phyloP scores from a whole-genome alignment of 2,888 invertebrate genomes.

The Xylophagus ater region DNA sequence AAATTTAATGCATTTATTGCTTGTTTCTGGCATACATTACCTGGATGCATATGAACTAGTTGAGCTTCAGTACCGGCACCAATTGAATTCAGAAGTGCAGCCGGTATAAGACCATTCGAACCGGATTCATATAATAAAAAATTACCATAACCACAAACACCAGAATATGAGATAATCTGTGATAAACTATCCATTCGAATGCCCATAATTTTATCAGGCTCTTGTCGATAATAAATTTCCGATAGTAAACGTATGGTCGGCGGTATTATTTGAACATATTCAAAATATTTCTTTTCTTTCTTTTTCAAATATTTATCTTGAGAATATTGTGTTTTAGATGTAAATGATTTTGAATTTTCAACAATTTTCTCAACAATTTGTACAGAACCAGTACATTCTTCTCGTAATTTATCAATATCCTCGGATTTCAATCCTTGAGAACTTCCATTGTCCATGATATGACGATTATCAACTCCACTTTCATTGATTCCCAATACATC shows the following conservation, averaged over 20 bases:
- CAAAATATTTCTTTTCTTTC: constrained; percentile 88
- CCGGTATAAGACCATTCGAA: constrained; percentile 72
- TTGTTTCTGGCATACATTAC: constrained; percentile 67
- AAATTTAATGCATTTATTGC: constrained; percentile 73
- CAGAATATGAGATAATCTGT: constrained; percentile 72
- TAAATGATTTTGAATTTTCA: constrained; percentile 84
- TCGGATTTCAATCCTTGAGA: constrained; percentile 76
- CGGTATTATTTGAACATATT: constrained; percentile 63
- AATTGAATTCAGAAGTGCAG: constrained; percentile 69
- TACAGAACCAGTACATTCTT: constrained; percentile 62
- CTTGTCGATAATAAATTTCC: constrained; percentile 74
- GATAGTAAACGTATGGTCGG: constrained; percentile 73
- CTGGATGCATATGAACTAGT: constrained; percentile 67
- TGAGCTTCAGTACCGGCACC: constrained; percentile 52
- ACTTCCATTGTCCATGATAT: constrained; percentile 56
- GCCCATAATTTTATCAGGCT: constrained; percentile 61
- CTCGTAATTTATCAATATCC: constrained; percentile 70
- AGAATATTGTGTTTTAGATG: constrained; percentile 79
- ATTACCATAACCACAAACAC: constrained; percentile 65
- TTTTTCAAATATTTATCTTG: constrained; percentile 92
- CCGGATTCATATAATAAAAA: constrained; percentile 82
- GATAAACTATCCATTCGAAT: constrained; percentile 80
- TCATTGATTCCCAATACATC: constrained; percentile 52
- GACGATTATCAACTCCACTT: constrained; percentile 73
- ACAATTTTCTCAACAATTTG: constrained; percentile 80